Conservation (phyloP, 2,113 vertebrate genomes). For the Heterocephalus glaber region DNA sequence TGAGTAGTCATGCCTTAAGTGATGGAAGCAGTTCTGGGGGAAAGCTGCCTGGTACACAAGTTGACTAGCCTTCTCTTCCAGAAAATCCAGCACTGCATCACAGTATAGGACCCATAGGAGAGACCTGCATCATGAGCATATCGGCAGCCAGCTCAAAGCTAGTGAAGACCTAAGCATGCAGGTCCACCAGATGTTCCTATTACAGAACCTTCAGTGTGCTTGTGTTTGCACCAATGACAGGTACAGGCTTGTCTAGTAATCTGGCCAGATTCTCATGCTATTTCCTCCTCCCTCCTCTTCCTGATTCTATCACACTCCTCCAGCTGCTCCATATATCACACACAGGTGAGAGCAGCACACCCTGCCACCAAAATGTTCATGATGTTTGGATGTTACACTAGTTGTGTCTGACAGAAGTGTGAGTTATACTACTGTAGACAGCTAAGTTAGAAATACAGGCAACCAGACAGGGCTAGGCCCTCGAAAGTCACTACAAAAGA, state of each 20-base stretch:
- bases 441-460: too few species aligned
- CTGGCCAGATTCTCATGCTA: conserved; percentile 77
- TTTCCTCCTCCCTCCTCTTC: conserved; percentile 77
- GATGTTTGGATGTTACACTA: conserved; percentile 91
- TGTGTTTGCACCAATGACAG: conserved; percentile 94
- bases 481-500: too few species aligned
- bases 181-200: conserved; percentile 91
- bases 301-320: conserved; percentile 85
- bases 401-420: conserved; percentile 89
- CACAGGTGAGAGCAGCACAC: conserved; percentile 87
- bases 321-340: conserved; percentile 94
- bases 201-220: conserved; percentile 88
- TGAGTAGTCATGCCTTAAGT: conserved; percentile 95
- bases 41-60: conserved; percentile 95
- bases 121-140: conserved; percentile 96
- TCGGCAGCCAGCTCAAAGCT: conserved; percentile 94
- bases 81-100: conserved; percentile 97
- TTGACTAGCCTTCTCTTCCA: conserved; percentile 94
- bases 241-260: conserved; percentile 95
- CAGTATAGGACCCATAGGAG: conserved; percentile 95
- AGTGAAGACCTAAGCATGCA: conserved; percentile 90
- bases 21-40: conserved; percentile 95
- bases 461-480: too few species aligned
- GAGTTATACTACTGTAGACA: conserved; percentile 80
- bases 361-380: conserved; percentile 90